phyloP scores from a whole-genome alignment of 64 coral and sea anemone species.

The Anthopleura sola region DNA sequence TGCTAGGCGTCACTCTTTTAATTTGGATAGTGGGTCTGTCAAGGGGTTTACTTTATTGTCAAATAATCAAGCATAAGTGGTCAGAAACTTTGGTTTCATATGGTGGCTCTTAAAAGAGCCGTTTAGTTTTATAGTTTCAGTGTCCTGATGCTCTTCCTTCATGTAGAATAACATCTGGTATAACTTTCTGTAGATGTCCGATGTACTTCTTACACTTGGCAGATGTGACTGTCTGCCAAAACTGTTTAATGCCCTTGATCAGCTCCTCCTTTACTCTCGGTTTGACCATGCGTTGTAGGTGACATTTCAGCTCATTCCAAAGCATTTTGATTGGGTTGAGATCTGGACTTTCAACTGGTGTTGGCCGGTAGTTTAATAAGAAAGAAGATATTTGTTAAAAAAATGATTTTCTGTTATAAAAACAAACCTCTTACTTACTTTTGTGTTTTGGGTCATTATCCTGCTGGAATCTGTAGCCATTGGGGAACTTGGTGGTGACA shows the following conservation, averaged over 20 bases:
- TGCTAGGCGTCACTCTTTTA: too few species aligned
- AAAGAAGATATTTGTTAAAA: too few species aligned
- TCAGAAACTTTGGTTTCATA: neutral
- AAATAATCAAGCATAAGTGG: too few species aligned
- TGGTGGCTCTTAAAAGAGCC: slow-evolving; percentile 36
- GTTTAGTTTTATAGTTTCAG: neutral
- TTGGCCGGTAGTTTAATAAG: slow-evolving; percentile 29
- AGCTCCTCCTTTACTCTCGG: slow-evolving; percentile 29
- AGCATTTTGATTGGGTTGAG: slow-evolving; percentile 46
- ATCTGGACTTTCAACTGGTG: slow-evolving; percentile 38
- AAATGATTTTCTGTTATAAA: too few species aligned
- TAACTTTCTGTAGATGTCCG: slow-evolving; percentile 30
- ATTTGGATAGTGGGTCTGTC: too few species aligned
- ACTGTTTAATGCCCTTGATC: slow-evolving; percentile 1
- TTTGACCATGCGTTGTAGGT: neutral
- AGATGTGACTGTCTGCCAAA: slow-evolving; percentile 29
- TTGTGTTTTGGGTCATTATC: slow-evolving; percentile 34
- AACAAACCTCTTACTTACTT: too few species aligned
- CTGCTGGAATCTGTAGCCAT: slow-evolving; percentile 33
- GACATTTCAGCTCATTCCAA: slow-evolving; percentile 31
- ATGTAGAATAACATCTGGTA: slow-evolving; percentile 18
- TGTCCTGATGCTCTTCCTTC: slow-evolving; percentile 40
- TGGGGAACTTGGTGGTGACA: neutral
- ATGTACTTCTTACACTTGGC: slow-evolving; percentile 28
- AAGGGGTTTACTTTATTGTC: too few species aligned